Evolutionary conservation across 2,888 invertebrate genomes (phyloP), one percentile per base, ranked within the genome.

Genomic region (Rambutsinella grinnellia): DNA sequence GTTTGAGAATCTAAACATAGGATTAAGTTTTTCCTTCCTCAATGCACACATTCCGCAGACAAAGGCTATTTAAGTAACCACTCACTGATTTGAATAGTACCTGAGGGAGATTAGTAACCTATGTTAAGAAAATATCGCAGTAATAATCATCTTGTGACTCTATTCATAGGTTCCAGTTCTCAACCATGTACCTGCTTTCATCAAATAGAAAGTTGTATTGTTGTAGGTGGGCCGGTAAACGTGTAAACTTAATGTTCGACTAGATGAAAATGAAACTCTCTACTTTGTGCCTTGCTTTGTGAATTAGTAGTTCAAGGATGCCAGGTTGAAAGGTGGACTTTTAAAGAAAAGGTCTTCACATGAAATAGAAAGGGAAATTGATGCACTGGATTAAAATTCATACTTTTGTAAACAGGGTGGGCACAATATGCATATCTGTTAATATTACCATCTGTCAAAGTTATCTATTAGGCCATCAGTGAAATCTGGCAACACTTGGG

Each of bases 391-490:
- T 57, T n/a, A 13, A 36, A 17, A 57, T 57, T 3, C 24, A 13
- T 53, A 10, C 21, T 10, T 53, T 5, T 53, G 2, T n/a, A n/a
- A n/a, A n/a, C n/a, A 10, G 57, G 6, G 19, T 49, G 15, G 3
- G 49, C 24, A 19, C 8, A 57, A 17, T 8, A 56, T 56, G 56
- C 10, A 28, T 21, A 53, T 53, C 21, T 21, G 24, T 23, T 23
- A 26, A 46, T 26, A 47, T 61, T 47, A 47, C 47, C 61, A 61
- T 47, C 61, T 61, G 46, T 61, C 61, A 61, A 47, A 60, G 10
- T 47, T 61, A 61, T 61, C 61, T n/a, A 24, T 17, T 47, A 46
- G 61, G 19, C 61, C 61, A 61, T 61, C 61, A 61, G 61, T 8
- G 26, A 57, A 17, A 19, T 27, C n/a, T n/a, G n/a, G n/a, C n/a